Conservation (phyloP, 2,888 invertebrate species). For the Muschampia plurimacula region DNA sequence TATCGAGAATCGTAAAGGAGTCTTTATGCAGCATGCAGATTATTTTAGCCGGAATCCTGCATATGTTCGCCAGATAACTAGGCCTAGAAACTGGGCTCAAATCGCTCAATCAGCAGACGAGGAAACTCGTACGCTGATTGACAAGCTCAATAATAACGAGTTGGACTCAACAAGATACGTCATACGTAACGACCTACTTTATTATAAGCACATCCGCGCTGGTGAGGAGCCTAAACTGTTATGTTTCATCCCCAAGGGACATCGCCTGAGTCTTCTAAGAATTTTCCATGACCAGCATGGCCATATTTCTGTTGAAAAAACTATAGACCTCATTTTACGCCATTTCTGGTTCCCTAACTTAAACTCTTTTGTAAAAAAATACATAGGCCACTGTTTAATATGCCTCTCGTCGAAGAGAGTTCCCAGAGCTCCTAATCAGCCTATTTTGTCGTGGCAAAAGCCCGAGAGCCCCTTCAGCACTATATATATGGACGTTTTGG, state of each 20-base stretch:
- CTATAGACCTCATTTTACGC: constrained; percentile 8
- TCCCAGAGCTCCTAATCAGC: background rate
- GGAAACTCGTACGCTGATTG: constrained; percentile 36
- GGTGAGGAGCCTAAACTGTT: constrained; percentile 3
- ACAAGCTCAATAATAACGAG: constrained; percentile 27
- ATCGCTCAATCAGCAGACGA: constrained; percentile 42
- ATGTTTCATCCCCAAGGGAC: constrained; percentile 8
- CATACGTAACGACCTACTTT: constrained; percentile 37
- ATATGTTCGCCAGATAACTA: background rate
- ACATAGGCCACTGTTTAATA: background rate
- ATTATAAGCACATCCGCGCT: constrained; percentile 27
- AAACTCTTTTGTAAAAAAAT: constrained; percentile 8
- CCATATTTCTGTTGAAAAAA: constrained; percentile 9
- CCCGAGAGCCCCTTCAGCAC: background rate
- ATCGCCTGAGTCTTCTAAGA: constrained; percentile 7
- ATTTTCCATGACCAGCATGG: constrained; percentile 18
- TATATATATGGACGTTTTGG: background rate
- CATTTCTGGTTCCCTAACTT: constrained; percentile 17
- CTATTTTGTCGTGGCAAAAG: constrained; percentile 4
- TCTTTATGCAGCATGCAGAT: constrained; percentile 27
- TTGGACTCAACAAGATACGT: constrained; percentile 35
- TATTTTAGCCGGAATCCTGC: constrained; percentile 16
- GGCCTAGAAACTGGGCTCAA: constrained; percentile 44
- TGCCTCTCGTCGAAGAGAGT: constrained; percentile 1
- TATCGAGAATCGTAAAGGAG: constrained; percentile 41